phyloP scores from a whole-genome alignment of 2,113 vertebrate genomes.

The Mellivora capensis region DNA sequence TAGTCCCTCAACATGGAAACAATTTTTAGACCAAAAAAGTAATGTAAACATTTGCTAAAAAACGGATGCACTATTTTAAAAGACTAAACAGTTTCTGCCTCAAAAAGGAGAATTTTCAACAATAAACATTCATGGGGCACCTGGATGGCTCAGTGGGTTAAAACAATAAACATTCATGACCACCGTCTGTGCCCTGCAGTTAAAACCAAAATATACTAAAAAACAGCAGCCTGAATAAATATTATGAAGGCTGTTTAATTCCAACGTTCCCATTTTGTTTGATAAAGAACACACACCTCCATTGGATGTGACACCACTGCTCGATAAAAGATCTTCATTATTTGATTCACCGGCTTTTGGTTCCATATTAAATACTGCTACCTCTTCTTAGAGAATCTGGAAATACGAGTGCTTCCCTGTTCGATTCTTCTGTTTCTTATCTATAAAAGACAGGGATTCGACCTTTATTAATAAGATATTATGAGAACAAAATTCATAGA shows the following conservation, averaged over 20 bases:
- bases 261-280: background rate
- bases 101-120: conserved; percentile 7
- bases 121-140: background rate
- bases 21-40: background rate
- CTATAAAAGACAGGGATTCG: conserved; percentile 56
- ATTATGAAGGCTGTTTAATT: background rate
- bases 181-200: background rate
- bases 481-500: background rate
- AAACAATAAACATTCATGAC: background rate
- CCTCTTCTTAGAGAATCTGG: conserved; percentile 58
- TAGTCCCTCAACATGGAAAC: background rate
- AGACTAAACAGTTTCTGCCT: background rate
- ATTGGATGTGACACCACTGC: background rate
- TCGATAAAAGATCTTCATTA: conserved; percentile 63
- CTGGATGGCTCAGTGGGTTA: too few species aligned
- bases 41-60: background rate
- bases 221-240: background rate
- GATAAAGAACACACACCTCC: conserved; percentile 47
- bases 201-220: conserved; percentile 7
- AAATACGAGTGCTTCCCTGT: conserved; percentile 52
- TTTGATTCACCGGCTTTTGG: conserved; percentile 46
- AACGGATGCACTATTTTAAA: background rate
- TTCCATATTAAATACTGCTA: conserved; percentile 62
- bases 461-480: conserved; percentile 18
- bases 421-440: conserved; percentile 59